Conservation (phyloP, 1,140 invertebrate species). For the Drosophila bocki region DNA sequence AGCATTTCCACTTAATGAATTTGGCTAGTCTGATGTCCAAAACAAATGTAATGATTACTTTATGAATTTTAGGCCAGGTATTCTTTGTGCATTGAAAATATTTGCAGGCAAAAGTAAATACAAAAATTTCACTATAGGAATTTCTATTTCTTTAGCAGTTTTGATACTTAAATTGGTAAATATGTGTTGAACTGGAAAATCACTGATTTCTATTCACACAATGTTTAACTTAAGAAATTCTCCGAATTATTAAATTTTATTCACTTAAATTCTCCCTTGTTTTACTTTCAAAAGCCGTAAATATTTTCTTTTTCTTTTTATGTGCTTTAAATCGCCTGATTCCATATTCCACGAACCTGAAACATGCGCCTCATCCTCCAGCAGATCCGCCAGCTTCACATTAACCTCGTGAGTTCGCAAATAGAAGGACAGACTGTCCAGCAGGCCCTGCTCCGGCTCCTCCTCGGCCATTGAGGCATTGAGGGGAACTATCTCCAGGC, state of each 20-base stretch:
- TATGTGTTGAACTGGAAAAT: not conserved
- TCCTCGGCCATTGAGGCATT: constrained; percentile 26
- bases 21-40: not conserved
- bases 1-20: not conserved
- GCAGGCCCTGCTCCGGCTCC: constrained; percentile 29
- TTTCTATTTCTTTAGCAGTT: no score
- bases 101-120: not conserved
- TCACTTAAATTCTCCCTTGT: not conserved
- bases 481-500: constrained; percentile 77
- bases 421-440: constrained; percentile 88
- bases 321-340: not conserved
- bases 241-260: not conserved
- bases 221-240: not conserved
- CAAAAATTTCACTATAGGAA: no score
- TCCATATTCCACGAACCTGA: constrained; percentile 38
- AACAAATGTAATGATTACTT: not conserved
- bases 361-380: constrained; percentile 56
- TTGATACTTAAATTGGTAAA: not conserved
- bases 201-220: not conserved
- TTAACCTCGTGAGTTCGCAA: constrained; percentile 89
- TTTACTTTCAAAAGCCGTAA: not conserved
- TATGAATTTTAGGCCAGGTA: not conserved
- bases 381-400: constrained; percentile 88
- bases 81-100: not conserved
- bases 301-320: not conserved